phyloP scores from a whole-genome alignment of 2,888 invertebrate genomes.

The Minunthozetes semirufus region DNA sequence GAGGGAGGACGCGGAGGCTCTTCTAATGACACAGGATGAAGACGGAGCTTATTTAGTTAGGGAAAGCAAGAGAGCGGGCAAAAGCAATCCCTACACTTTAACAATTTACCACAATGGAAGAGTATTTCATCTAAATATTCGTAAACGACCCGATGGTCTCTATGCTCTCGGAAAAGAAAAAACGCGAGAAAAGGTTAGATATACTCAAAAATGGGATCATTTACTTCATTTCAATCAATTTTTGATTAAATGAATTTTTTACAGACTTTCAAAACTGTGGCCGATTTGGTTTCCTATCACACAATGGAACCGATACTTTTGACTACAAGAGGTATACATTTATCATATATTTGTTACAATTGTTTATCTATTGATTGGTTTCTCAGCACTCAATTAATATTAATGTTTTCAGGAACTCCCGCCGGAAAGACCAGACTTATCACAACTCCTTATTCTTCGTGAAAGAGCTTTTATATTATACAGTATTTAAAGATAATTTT shows the following conservation, averaged over 20 bases:
- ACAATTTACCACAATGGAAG: slow-evolving; percentile 42
- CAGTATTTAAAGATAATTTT: not conserved
- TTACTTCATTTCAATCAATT: not conserved
- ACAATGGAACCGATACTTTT: slow-evolving; percentile 43
- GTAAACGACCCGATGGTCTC: slow-evolving; percentile 41
- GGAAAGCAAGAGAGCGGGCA: slow-evolving; percentile 43
- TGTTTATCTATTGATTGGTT: not conserved
- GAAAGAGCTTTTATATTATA: not conserved
- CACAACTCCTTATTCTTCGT: slow-evolving; percentile 19
- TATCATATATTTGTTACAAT: not conserved
- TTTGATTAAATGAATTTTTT: slow-evolving; percentile 6
- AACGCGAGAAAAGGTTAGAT: slow-evolving; percentile 43
- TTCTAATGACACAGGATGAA: slow-evolving; percentile 38
- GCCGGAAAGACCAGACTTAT: slow-evolving; percentile 35
- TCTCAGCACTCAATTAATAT: no score
- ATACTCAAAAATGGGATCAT: no score
- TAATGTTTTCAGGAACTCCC: slow-evolving; percentile 23
- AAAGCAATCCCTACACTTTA: slow-evolving; percentile 43
- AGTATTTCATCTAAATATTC: slow-evolving; percentile 44
- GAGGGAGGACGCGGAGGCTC: slow-evolving; percentile 42
- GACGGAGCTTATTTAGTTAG: slow-evolving; percentile 43
- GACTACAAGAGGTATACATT: slow-evolving; percentile 42
- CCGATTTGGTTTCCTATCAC: slow-evolving; percentile 43
- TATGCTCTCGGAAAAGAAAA: slow-evolving; percentile 45
- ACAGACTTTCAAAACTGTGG: slow-evolving; percentile 43